phyloP scores from a whole-genome alignment of 2,888 invertebrate genomes.

The Andrena trimmerana region DNA sequence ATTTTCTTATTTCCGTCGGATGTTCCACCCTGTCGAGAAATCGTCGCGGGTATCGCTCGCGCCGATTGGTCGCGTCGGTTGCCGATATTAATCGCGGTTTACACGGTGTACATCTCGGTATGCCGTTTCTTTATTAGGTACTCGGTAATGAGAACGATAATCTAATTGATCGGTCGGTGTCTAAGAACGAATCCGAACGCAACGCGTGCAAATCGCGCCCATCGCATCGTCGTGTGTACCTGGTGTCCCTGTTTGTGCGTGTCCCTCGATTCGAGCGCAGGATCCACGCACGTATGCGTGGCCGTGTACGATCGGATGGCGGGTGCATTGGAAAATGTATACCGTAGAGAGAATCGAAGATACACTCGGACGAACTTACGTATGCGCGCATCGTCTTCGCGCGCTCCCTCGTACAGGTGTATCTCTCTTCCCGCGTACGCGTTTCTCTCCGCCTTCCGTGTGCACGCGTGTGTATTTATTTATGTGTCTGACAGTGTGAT shows the following conservation, averaged over 20 bases:
- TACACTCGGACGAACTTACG: conserved; percentile 39
- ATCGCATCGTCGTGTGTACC: background rate
- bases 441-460: background rate
- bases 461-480: conserved; percentile 9
- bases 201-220: conserved; percentile 58
- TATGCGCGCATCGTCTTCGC: conserved; percentile 19
- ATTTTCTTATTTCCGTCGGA: background rate
- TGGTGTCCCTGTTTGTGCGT: background rate
- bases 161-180: conserved; percentile 75
- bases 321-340: conserved; percentile 45
- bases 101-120: conserved; percentile 66
- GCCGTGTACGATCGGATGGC: conserved; percentile 1
- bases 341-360: conserved; percentile 24
- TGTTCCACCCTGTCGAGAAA: conserved; percentile 34
- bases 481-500: conserved; percentile 22
- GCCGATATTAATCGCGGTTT: conserved; percentile 33
- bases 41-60: conserved; percentile 18
- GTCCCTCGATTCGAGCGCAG: background rate
- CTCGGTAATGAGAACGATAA: conserved; percentile 77
- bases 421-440: background rate
- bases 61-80: conserved; percentile 37
- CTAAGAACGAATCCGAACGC: conserved; percentile 77
- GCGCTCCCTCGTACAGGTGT: background rate
- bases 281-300: background rate
- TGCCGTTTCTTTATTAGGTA: conserved; percentile 71